Percentiles rank a stretch among this genome's conserved stretches.
phyloP scores from a whole-genome alignment of 2,888 invertebrate species.

The Rotaria socialis region DNA sequence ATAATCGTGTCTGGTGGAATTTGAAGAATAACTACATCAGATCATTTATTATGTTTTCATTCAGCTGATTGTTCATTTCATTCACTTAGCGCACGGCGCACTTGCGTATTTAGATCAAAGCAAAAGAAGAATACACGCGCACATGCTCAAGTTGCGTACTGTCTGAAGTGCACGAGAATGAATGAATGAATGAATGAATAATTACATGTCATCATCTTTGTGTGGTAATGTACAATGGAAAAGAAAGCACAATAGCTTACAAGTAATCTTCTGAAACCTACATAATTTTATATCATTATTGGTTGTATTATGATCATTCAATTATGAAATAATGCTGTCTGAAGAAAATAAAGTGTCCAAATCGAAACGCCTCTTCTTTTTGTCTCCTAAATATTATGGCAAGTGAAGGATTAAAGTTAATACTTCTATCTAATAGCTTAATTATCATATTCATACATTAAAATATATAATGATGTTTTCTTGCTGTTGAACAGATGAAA shows the following conservation, averaged over 20 bases:
- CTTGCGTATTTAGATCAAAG: background rate
- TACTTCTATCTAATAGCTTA: background rate
- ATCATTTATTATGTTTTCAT: constrained; percentile 1
- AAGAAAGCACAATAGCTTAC: background rate
- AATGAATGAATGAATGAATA: background rate
- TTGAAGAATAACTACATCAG: background rate
- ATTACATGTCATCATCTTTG: background rate
- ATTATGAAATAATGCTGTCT: no score
- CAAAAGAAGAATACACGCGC: background rate
- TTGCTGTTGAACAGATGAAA: background rate
- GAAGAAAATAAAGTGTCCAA: no score
- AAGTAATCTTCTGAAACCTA: constrained; percentile 7
- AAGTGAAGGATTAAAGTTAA: background rate
- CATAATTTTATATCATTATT: background rate
- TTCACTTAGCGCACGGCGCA: background rate
- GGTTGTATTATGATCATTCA: no score
- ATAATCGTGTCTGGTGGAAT: background rate
- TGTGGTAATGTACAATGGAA: background rate
- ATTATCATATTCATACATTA: background rate
- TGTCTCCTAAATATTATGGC: background rate
- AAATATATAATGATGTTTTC: background rate
- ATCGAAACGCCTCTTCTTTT: no score
- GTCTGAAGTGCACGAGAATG: background rate
- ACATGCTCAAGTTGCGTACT: background rate
- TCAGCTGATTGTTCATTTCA: background rate